A percentile compares a stretch with the other conserved stretches of the same genome.
These are phyloP conservation scores for Paratilapia polleni DNA, from an alignment of 2,113 vertebrate genomes.

Conservation along the genomic window DNA sequence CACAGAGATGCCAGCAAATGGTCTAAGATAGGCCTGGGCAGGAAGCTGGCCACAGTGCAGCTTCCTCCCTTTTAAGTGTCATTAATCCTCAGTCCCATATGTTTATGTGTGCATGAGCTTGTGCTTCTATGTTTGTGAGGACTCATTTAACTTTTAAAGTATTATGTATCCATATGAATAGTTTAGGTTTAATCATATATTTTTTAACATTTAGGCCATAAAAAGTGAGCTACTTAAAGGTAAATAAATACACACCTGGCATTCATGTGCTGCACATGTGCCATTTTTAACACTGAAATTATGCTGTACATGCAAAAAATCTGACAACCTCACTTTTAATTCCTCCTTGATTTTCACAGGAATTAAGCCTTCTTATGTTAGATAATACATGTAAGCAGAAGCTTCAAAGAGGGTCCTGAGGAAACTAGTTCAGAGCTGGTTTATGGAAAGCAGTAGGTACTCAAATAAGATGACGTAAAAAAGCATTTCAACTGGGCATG, in stretches of 20 bases:
- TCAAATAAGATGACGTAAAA: slow-evolving; percentile 24
- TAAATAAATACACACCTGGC: background rate
- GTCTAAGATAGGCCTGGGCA: slow-evolving; percentile 50
- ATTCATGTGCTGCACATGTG: background rate
- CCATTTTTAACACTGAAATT: background rate
- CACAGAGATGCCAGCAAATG: slow-evolving; percentile 61
- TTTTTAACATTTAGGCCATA: background rate
- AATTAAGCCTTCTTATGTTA: background rate
- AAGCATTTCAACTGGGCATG: background rate
- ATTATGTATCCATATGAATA: background rate
- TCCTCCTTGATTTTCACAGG: background rate
- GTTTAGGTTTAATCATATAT: background rate
- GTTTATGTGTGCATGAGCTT: background rate
- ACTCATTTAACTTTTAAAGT: background rate
- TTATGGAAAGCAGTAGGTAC: slow-evolving; percentile 24
- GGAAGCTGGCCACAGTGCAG: slow-evolving; percentile 46
- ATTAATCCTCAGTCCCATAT: slow-evolving; percentile 49
- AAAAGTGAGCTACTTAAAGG: background rate
- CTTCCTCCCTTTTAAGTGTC: slow-evolving; percentile 68
- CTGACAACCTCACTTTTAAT: background rate
- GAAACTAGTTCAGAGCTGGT: slow-evolving; percentile 15
- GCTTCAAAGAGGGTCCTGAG: background rate
- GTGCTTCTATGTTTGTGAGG: slow-evolving; percentile 1
- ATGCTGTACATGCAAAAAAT: background rate
- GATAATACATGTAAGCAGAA: slow-evolving; percentile 19